Percentiles rank a stretch among this genome's conserved stretches.
Evolutionary conservation across 1,140 invertebrate species (phyloP).

Genomic region (Scaptomyza graminum): DNA sequence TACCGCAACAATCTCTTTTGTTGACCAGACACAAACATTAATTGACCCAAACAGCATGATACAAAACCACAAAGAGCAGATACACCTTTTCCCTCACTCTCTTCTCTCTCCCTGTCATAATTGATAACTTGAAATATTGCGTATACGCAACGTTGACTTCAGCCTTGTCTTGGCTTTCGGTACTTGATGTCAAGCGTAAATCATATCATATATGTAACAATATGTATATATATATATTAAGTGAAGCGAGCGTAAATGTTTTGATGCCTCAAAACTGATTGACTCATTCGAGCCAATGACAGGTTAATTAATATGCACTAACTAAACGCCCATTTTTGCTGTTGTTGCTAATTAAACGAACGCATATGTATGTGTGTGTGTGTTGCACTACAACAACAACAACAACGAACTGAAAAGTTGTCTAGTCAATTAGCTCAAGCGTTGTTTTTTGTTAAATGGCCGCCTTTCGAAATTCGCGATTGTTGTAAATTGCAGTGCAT

Average conservation of each 20-base stretch:
- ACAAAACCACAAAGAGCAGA: constrained; percentile 8
- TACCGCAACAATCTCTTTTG: constrained; percentile 61
- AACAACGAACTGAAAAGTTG: constrained; percentile 24
- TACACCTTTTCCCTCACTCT: too few relatives aligned
- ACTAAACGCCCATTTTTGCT: constrained; percentile 53
- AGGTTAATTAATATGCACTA: constrained; percentile 48
- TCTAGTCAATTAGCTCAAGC: constrained; percentile 69
- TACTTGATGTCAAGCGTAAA: constrained; percentile 25
- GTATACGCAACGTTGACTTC: constrained; percentile 42
- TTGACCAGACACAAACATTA: constrained; percentile 62
- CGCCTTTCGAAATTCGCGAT: constrained; percentile 33
- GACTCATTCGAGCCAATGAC: constrained; percentile 36
- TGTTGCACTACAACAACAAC: too few relatives aligned
- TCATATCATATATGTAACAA: too few relatives aligned
- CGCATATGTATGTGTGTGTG: too few relatives aligned
- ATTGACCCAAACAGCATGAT: constrained; percentile 50
- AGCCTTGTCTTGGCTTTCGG: not conserved
- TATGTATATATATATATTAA: too few relatives aligned
- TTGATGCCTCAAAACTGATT: constrained; percentile 44
- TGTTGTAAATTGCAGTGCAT: constrained; percentile 69
- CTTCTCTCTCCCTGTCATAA: constrained; percentile 1
- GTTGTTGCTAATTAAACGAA: constrained; percentile 59
- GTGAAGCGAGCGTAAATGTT: not conserved
- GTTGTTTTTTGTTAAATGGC: constrained; percentile 56
- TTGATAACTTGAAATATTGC: constrained; percentile 31